phyloP scores from a whole-genome alignment of 2,113 vertebrate species.

The Scopus umbretta region DNA sequence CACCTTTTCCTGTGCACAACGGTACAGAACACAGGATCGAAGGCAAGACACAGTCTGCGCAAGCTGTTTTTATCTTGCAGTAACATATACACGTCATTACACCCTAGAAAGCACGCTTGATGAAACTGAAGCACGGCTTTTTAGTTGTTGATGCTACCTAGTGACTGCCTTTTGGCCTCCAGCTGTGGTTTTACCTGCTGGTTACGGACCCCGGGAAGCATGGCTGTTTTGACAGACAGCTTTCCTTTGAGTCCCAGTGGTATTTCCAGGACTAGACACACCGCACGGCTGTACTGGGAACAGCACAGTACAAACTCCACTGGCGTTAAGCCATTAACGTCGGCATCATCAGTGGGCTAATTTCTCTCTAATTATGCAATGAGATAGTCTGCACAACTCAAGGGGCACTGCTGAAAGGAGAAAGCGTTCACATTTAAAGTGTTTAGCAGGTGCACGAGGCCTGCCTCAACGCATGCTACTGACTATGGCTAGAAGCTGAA shows the following conservation, averaged over 20 bases:
- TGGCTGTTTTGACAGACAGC: neutral
- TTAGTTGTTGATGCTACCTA: neutral
- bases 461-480: rapidly evolving
- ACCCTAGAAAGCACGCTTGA: neutral
- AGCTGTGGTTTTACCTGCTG: neutral
- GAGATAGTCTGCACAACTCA: neutral
- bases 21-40: neutral
- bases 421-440: no score
- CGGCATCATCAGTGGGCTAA: no score
- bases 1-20: conserved; percentile 25
- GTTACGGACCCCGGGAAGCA: neutral
- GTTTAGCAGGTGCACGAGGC: rapidly evolving
- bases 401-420: neutral
- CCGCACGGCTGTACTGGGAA: rapidly evolving
- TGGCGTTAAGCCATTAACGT: neutral
- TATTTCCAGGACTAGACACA: neutral
- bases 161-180: neutral
- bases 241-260: neutral
- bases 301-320: neutral
- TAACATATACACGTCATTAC: rapidly evolving
- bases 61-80: rapidly evolving
- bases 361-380: neutral
- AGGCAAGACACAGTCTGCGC: neutral
- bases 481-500: neutral
- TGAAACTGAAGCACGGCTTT: neutral